Evolutionary conservation across 2,888 invertebrate genomes (phyloP), one percentile per base, ranked within the genome.

Genomic region (Pteria penguin): DNA sequence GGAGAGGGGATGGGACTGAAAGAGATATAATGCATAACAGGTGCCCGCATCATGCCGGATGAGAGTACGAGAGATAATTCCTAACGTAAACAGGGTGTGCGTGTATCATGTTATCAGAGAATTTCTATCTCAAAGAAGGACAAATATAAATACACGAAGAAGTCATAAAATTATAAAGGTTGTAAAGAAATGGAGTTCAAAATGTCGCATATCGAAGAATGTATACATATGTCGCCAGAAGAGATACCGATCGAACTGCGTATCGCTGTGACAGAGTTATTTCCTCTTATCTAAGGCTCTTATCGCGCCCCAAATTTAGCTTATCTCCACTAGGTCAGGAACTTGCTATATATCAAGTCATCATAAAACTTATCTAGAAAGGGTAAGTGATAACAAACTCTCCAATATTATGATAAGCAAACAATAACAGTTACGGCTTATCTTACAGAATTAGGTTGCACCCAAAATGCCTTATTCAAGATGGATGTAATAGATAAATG

Each of bases 291-390:
- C 57, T 31, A 22, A 36, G 18, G 24, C 26, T 57, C 68, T 68
- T 68, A 68, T 68, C 68, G 31, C 33, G 31, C 29, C 68, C 45
- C 45, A 45, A 45, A 45, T 45, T 55, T 68, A 27, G 57, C 57
- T 31, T 18, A 22, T 57, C 57, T 57, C 31, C 52, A 57, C 57
- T 26, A 32, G 31, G 24, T 55, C 55, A 57, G 68, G 68, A 54
- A 29, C 14, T 24, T 45, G 68, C 57, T 52, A 68, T 68, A 68
- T 68, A 68, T 68, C 68, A 68, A 68, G 45, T 32, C 31, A 57
- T 33, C 52, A 57, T 68, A 68, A 68, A 68, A 68, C 55, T 68
- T 68, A 68, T 68, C 68, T 68, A 55, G 32, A 68, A 68, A 68
- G 68, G 68, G 52, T 57, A 57, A 68, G 57, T 68, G 68, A 68